phyloP scores from a whole-genome alignment of 1,140 invertebrate genomes.

The Diabrotica undecimpunctata region DNA sequence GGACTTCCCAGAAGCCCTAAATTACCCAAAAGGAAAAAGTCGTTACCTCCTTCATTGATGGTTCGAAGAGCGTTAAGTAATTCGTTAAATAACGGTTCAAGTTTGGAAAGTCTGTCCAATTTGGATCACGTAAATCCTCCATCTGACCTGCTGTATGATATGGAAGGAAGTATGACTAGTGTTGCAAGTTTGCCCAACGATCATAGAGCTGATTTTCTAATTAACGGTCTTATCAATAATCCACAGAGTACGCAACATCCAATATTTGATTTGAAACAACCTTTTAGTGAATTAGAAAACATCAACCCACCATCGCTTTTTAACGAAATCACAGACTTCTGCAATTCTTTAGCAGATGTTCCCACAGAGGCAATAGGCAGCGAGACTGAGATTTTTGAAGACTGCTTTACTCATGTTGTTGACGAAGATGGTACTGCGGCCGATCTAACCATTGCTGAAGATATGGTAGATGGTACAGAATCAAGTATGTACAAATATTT shows the following conservation, averaged over 20 bases:
- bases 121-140: conserved; percentile 80
- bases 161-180: conserved; percentile 78
- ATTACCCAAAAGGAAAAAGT: conserved; percentile 57
- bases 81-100: conserved; percentile 54
- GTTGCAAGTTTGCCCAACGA: conserved; percentile 80
- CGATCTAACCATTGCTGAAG: conserved; percentile 14
- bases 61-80: conserved; percentile 65
- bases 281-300: conserved; percentile 58
- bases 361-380: conserved; percentile 57
- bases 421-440: conserved; percentile 37
- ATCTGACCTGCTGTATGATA: conserved; percentile 76
- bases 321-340: conserved; percentile 59
- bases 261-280: conserved; percentile 54
- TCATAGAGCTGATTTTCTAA: conserved; percentile 33
- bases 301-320: conserved; percentile 62
- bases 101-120: conserved; percentile 54
- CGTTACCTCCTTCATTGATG: conserved; percentile 64
- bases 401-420: conserved; percentile 51
- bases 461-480: neutral
- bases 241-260: conserved; percentile 27
- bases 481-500: conserved; percentile 8
- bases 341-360: conserved; percentile 58
- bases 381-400: conserved; percentile 53
- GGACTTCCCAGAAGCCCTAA: conserved; percentile 45
- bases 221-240: conserved; percentile 30